phyloP scores from a whole-genome alignment of 2,797 vertebrate genomes.

The Naso thynnoides region DNA sequence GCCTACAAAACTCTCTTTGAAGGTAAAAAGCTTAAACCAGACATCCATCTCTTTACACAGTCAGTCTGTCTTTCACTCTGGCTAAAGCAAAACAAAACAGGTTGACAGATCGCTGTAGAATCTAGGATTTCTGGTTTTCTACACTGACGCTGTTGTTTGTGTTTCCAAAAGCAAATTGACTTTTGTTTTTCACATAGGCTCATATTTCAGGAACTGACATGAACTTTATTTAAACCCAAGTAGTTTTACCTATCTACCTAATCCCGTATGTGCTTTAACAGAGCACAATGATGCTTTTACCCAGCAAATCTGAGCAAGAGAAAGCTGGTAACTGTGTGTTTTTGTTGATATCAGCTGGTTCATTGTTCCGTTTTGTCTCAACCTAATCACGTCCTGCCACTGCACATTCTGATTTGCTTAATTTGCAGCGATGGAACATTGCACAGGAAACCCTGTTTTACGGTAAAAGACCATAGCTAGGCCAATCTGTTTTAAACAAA shows the following conservation, averaged over 20 bases:
- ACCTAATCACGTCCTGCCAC: constrained; percentile 42
- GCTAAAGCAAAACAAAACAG: constrained; percentile 9
- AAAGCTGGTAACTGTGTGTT: constrained; percentile 12
- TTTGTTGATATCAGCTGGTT: constrained; percentile 30
- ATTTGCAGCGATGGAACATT: constrained; percentile 47
- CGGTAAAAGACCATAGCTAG: constrained; percentile 24
- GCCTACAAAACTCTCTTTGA: not conserved
- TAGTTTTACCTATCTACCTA: not conserved
- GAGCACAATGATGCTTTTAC: not conserved
- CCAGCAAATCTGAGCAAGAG: not conserved
- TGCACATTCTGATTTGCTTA: constrained; percentile 45
- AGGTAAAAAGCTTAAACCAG: not conserved
- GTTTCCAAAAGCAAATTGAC: not conserved
- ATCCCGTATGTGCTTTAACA: not conserved
- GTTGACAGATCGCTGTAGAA: not conserved
- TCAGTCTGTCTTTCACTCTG: not conserved
- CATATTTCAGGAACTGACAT: not conserved
- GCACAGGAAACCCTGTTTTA: constrained; percentile 49
- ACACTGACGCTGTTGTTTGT: not conserved
- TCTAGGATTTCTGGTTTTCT: constrained; percentile 25
- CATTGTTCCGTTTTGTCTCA: constrained; percentile 45
- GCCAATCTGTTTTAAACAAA: constrained; percentile 31
- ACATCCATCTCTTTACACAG: constrained; percentile 14
- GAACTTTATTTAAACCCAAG: not conserved
- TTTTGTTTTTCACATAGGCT: not conserved